Base-by-base conservation (phyloP, 1,140 invertebrate species). In the Drosophila arawakana region DNA sequence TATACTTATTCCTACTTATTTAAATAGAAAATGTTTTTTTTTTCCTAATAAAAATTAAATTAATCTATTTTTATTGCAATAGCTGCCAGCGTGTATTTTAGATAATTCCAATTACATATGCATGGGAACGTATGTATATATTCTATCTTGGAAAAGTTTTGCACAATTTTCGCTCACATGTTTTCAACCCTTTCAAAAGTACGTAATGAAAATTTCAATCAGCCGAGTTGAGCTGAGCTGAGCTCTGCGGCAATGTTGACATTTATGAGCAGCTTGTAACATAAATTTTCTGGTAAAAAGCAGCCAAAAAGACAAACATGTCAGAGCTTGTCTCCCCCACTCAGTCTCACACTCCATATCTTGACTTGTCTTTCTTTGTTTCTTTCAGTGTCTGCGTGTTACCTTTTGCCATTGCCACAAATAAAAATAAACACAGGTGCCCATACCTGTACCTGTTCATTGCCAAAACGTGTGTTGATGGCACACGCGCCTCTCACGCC, bases 361-460 rank as follows among this genome's bases (percentile, higher is more conserved):
- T 47, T 1, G 11, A 10, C 7, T 11, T 39, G 41, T 7, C 11
- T 44, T 3, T 13, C 41, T 15, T n/a, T 11, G 9, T 9, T 43
- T 30, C 41, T 59, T 44, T 30, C 25, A 8, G 35, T 8, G 37
- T 44, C 58, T 44, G 37, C n/a, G 30, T 47, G 61, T 34, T 57
- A 69, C 68, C 81, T 76, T 82, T 73, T 78, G 68, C 55, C 73
- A 61, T 39, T 49, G 60, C 77, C 68, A 71, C 81, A 84, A 84
- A 84, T 84, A 84, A 84, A 73, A 77, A 80, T 80, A 84, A 80
- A 79, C 81, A 84, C 81, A 80, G 77, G 81, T 84, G 74, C 73
- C 44, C 66, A 30, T 57, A 78, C 55, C 72, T 30, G 25, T 30
- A 30, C 25, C 47, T 41, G 71, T 81, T 81, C 78, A 85, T 86